phyloP scores from a whole-genome alignment of 1,140 invertebrate species.

The Drosophila sturtevanti region DNA sequence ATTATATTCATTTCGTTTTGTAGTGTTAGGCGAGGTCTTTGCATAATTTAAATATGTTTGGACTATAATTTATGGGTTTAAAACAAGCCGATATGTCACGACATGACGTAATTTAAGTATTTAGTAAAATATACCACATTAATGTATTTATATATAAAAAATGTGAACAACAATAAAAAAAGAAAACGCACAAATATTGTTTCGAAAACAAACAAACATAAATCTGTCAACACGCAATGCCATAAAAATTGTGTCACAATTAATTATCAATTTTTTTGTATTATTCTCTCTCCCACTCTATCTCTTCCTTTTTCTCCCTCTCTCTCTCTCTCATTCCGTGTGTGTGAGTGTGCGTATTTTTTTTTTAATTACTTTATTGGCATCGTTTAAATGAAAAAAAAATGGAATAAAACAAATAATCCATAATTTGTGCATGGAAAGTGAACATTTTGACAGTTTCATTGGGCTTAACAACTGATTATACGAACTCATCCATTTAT shows the following conservation, averaged over 20 bases:
- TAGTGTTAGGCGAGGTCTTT: slow-evolving; percentile 10
- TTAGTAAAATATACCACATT: slow-evolving; percentile 23
- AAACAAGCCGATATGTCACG: slow-evolving; percentile 18
- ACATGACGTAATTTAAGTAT: slow-evolving; percentile 52
- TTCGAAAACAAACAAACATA: slow-evolving; percentile 46
- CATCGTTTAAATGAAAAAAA: slow-evolving; percentile 49
- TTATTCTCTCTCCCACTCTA: neutral
- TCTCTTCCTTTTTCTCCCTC: neutral
- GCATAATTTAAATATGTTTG: slow-evolving; percentile 15
- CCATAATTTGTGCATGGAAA: slow-evolving; percentile 1
- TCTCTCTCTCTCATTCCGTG: slow-evolving; percentile 10
- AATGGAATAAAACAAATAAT: neutral
- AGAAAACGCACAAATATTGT: slow-evolving; percentile 37
- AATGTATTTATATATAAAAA: slow-evolving; percentile 8
- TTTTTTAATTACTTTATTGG: slow-evolving; percentile 57
- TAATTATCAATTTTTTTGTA: slow-evolving; percentile 48
- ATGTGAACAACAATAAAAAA: slow-evolving; percentile 49
- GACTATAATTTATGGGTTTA: slow-evolving; percentile 14
- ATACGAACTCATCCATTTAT: neutral
- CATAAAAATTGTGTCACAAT: slow-evolving; percentile 74
- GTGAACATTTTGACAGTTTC: neutral
- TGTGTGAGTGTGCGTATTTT: too few species aligned
- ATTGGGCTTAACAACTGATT: slow-evolving; percentile 3
- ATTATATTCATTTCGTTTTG: neutral
- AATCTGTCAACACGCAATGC: slow-evolving; percentile 75